Evolutionary conservation across 1,140 invertebrate species (phyloP).

Genomic region (Drosophila sulfurigaster): DNA sequence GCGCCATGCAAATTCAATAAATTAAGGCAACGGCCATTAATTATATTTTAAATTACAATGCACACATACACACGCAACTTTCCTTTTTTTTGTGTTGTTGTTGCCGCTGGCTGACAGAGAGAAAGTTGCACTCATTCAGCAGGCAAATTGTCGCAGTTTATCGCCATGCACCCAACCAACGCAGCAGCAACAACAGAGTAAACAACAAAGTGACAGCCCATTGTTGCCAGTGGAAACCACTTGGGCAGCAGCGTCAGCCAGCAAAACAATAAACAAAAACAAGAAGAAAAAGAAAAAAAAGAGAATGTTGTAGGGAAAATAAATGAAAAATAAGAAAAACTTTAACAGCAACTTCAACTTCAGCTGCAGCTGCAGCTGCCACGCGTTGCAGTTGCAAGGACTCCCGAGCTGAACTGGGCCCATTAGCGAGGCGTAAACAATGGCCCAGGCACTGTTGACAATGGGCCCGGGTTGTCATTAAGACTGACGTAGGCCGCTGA

Average conservation of each 20-base stretch:
- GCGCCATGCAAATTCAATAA: slow-evolving; percentile 78
- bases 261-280: slow-evolving; percentile 47
- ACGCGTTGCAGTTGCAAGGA: slow-evolving; percentile 14
- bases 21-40: slow-evolving; percentile 80
- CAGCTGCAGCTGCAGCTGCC: slow-evolving; percentile 25
- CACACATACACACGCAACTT: slow-evolving; percentile 53
- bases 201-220: slow-evolving; percentile 34
- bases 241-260: slow-evolving; percentile 53
- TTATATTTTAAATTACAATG: slow-evolving; percentile 83
- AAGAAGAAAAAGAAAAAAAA: slow-evolving; percentile 30
- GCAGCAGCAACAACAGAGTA: slow-evolving; percentile 19
- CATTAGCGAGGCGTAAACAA: slow-evolving; percentile 73
- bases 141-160: slow-evolving; percentile 82
- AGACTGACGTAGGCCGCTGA: slow-evolving; percentile 57
- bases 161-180: slow-evolving; percentile 62
- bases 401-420: slow-evolving; percentile 31
- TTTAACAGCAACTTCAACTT: slow-evolving; percentile 62
- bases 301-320: slow-evolving; percentile 1
- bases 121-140: slow-evolving; percentile 74
- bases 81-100: slow-evolving; percentile 31
- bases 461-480: slow-evolving; percentile 74
- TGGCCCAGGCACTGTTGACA: slow-evolving; percentile 62
- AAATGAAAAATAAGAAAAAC: slow-evolving; percentile 26
- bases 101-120: slow-evolving; percentile 33
- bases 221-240: slow-evolving; percentile 67